Percentiles rank a stretch among this genome's conserved stretches.
These are phyloP conservation scores for Drosophila nigrodunni DNA, from an alignment of 1,140 invertebrate genomes.

Conservation along the genomic window DNA sequence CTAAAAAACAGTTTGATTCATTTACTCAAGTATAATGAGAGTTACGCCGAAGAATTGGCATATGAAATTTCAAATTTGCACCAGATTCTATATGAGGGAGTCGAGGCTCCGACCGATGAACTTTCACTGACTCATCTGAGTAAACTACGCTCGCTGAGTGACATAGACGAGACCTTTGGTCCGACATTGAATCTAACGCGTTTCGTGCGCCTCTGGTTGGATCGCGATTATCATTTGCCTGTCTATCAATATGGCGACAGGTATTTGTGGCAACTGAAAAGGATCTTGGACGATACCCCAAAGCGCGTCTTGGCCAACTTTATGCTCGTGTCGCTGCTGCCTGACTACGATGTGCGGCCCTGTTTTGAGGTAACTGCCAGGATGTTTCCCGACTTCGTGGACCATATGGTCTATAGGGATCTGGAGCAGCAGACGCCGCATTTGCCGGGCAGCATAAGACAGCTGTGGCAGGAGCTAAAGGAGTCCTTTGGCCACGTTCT, in stretches of 20 bases:
- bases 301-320: conserved; percentile 88
- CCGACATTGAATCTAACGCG: conserved; percentile 79
- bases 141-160: conserved; percentile 52
- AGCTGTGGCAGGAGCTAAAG: conserved; percentile 68
- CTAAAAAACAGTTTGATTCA: conserved; percentile 33
- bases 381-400: conserved; percentile 65
- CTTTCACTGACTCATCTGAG: conserved; percentile 52
- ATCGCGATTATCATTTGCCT: conserved; percentile 61
- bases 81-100: conserved; percentile 24
- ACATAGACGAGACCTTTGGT: conserved; percentile 61
- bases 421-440: conserved; percentile 55
- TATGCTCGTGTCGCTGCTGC: conserved; percentile 88
- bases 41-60: conserved; percentile 38
- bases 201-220: conserved; percentile 65
- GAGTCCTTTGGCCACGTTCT: conserved; percentile 53
- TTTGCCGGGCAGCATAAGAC: conserved; percentile 50
- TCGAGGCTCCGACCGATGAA: conserved; percentile 32
- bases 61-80: conserved; percentile 41
- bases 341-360: conserved; percentile 55
- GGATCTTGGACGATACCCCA: conserved; percentile 83
- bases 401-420: conserved; percentile 58
- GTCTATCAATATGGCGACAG: conserved; percentile 71
- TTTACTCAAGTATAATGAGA: conserved; percentile 50
- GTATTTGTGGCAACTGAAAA: conserved; percentile 84
- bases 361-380: conserved; percentile 52